Conservation (phyloP, 2,797 vertebrate genomes). For the Rhyacichthys aspro region DNA sequence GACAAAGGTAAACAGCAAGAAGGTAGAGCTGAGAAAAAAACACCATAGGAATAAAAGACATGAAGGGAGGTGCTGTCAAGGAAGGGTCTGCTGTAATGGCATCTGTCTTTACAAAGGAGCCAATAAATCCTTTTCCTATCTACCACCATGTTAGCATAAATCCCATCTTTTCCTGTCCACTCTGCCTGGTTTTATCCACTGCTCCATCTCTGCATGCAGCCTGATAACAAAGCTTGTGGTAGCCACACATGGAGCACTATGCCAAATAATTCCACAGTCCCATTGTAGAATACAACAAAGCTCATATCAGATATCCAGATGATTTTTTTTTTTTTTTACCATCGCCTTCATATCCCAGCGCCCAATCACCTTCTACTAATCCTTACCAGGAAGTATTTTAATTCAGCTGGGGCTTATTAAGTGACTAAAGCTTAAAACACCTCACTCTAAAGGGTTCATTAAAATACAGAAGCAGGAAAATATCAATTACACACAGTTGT, state of each 20-base stretch:
- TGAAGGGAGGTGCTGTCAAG: constrained; percentile 20
- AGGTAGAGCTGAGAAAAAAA: constrained; percentile 15
- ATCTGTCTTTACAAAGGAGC: constrained; percentile 48
- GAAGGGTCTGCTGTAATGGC: constrained; percentile 41
- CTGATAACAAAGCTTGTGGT: constrained; percentile 33
- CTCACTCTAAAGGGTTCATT: constrained; percentile 38
- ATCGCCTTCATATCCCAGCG: constrained; percentile 11
- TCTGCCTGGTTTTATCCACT: constrained; percentile 18
- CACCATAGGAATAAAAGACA: constrained; percentile 18
- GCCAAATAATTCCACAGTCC: neutral
- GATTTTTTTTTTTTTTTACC: constrained; percentile 33
- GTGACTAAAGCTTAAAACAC: constrained; percentile 15
- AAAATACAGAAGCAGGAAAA: constrained; percentile 28
- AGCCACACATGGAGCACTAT: constrained; percentile 9
- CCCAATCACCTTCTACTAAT: constrained; percentile 8
- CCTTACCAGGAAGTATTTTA: constrained; percentile 5
- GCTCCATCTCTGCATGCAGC: constrained; percentile 29
- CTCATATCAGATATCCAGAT: constrained; percentile 10
- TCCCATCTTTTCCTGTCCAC: constrained; percentile 39
- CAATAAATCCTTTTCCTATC: constrained; percentile 45
- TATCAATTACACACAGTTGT: constrained; percentile 18
- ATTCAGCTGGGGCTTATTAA: constrained; percentile 18
- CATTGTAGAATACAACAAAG: constrained; percentile 17
- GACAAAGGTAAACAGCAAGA: constrained; percentile 60
- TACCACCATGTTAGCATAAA: constrained; percentile 50